Conservation (phyloP, 2,888 invertebrate species). For the Himalopsyche anomala region DNA sequence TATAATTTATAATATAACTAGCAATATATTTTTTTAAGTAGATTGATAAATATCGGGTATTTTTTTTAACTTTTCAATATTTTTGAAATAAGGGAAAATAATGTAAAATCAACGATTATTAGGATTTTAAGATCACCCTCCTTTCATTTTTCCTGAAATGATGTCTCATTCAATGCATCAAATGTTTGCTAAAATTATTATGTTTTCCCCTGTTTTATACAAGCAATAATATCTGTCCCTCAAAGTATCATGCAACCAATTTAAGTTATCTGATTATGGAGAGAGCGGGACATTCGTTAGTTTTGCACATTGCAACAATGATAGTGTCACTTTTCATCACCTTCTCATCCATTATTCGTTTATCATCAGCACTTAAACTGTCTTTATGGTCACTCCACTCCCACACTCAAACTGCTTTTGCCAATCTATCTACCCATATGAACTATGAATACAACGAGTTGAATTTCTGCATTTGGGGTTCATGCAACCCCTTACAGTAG, state of each 20-base stretch:
- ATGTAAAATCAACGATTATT: too few species aligned
- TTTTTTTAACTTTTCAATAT: too few species aligned
- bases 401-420: background rate
- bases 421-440: background rate
- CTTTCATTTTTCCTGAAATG: too few species aligned
- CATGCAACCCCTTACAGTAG: background rate
- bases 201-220: background rate
- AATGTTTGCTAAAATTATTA: background rate
- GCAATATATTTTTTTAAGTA: too few species aligned
- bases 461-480: conserved; percentile 3
- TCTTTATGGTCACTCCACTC: conserved; percentile 36
- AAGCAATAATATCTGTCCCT: background rate
- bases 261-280: conserved; percentile 28
- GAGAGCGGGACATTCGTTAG: conserved; percentile 22
- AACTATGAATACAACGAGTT: background rate
- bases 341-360: conserved; percentile 49
- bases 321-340: conserved; percentile 37
- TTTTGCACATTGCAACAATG: conserved; percentile 42
- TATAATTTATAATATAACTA: too few species aligned
- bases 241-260: conserved; percentile 12
- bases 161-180: too few species aligned
- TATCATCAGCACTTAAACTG: conserved; percentile 48
- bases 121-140: too few species aligned
- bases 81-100: too few species aligned
- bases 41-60: too few species aligned